Base-by-base conservation (phyloP, 2,797 vertebrate genomes). In the Chelonia mydas region DNA sequence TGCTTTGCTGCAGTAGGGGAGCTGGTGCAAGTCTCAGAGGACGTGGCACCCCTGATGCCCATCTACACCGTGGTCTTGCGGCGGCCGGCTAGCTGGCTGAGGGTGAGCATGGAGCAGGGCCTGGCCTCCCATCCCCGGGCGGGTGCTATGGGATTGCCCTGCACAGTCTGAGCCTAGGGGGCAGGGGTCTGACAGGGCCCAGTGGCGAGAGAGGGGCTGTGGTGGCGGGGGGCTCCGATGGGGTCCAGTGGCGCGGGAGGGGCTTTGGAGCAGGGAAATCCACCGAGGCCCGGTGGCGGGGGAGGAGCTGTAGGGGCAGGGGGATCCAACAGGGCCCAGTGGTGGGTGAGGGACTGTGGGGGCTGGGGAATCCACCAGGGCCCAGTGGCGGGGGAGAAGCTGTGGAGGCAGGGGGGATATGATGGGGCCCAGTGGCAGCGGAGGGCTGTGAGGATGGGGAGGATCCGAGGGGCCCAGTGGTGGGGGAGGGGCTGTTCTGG, bases 21-120 rank as follows among this genome's bases (percentile, higher is more conserved):
- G 28, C 83, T 87, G 25, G 90, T 98, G 74, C 83, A 90, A 84
- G 96, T 98, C n/a, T 91, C 17, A 2, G 98, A 97, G 0, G 97
- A 97, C 0, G 83, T 98, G 83, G 76, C 83, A 0, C 98, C 98
- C 11, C 89, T 53, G 53, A 95, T 90, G 3, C 76, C 65, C 16
- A 57, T 98, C 54, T 98, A 98, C 0, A 90, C 78, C 0, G 87
- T 98, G 91, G 89, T 97, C 68, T 92, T 92, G 0, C 96, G 89
- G 92, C 95, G 88, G 93, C 90, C 65, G 0, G 90, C 84, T 1
- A 84, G 93, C 0, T 86, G 68, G 33, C 95, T 96, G 87, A 97
- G 0, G 27, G 98, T 98, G 88, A 98, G 98, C 76, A 41, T 49
- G 1, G 1, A 83, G 74, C 25, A 59, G 54, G 5, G 17, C 53